Evolutionary conservation across 2,113 vertebrate species (phyloP), one percentile per base, ranked within the genome.

Genomic region (Apeltes quadracus): DNA sequence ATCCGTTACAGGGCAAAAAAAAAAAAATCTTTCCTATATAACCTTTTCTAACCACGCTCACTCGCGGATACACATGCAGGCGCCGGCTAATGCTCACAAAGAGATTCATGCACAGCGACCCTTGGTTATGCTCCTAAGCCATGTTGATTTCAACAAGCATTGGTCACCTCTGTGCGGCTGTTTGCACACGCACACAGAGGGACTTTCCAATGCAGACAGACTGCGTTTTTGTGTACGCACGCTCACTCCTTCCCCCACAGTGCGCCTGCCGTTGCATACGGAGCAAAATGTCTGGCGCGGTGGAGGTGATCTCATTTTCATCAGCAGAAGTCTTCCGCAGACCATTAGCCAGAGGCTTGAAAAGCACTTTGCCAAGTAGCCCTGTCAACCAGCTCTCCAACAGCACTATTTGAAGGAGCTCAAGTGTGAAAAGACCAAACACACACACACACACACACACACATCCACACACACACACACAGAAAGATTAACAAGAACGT

Each of bases 341-440:
- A 69, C 81, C 83, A 79, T 86, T 86, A 83, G 84, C 82, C 70
- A 29, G 79, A 9, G 66, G 61, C 66, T 70, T 78, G 22, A 80
- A 86, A 82, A 79, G 61, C 84, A 83, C 82, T 86, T 81, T 82
- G 65, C 79, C 75, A 82, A 85, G 72, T 53, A 75, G 62, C 72
- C 66, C 38, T 76, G 76, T 83, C 82, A 66, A 61, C 39, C 71
- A 7, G 62, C 61, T 27, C 56, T 7, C 34, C 63, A 56, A 27
- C 64, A 39, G 25, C 64, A 50, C 53, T 72, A 75, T 72, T 71
- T 72, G 55, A 43, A 70, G 76, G 56, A 72, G 74, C 67, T 72
- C 75, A 53, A 63, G 75, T 80, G 79, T 84, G 76, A 86, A 70
- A 61, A 76, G 39, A 81, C 53, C 41, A 62, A 68, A 61, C 50